These are phyloP conservation scores for Pogonocherus hispidulus DNA, from an alignment of 2,888 invertebrate species.

Conservation along the genomic window DNA sequence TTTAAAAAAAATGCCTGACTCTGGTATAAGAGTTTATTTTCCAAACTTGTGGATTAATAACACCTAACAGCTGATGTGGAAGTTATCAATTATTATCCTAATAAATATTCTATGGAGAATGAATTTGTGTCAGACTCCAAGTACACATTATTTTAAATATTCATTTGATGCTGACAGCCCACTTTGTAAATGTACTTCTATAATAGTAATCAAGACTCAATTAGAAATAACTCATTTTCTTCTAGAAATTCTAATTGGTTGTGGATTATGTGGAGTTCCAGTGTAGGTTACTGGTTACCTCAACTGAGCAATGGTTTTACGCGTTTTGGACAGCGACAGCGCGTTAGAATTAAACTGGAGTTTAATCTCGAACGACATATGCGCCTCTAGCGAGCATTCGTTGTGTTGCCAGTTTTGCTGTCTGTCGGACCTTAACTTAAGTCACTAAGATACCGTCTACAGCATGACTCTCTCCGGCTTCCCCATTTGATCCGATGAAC, in stretches of 20 bases:
- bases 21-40: too few species aligned
- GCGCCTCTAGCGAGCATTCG: constrained; percentile 45
- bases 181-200: too few species aligned
- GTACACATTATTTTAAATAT: too few species aligned
- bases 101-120: too few species aligned
- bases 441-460: constrained; percentile 47
- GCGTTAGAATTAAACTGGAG: constrained; percentile 6
- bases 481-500: constrained; percentile 46
- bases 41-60: too few species aligned
- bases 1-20: too few species aligned
- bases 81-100: too few species aligned
- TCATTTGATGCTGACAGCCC: too few species aligned
- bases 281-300: not conserved
- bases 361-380: constrained; percentile 52
- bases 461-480: constrained; percentile 11
- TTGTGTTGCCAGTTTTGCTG: not conserved
- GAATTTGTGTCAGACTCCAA: too few species aligned
- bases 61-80: too few species aligned
- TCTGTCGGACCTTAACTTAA: constrained; percentile 48
- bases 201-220: too few species aligned
- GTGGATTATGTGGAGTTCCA: not conserved
- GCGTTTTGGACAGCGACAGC: not conserved
- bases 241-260: not conserved
- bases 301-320: not conserved
- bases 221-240: too few species aligned